phyloP scores from a whole-genome alignment of 2,113 vertebrate genomes.

The Grammomys dolichurus region DNA sequence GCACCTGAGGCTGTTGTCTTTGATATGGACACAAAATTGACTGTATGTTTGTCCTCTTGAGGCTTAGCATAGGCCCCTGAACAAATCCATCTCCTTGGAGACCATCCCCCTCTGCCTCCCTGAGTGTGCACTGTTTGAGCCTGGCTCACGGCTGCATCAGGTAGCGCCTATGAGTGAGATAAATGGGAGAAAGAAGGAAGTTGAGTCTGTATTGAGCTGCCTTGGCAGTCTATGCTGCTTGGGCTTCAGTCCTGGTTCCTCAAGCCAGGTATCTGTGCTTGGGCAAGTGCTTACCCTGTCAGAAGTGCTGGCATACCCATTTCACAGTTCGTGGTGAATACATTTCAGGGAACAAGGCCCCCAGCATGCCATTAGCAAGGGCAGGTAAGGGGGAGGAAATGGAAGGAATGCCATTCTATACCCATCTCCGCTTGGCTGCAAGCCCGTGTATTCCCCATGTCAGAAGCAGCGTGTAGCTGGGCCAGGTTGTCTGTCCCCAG shows the following conservation, averaged over 20 bases:
- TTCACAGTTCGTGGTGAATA: neutral
- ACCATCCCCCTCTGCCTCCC: no score
- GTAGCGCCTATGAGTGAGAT: fast-evolving
- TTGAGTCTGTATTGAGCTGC: neutral
- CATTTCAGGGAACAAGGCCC: neutral
- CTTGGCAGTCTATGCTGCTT: neutral
- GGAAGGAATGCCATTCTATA: neutral
- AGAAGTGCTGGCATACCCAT: neutral
- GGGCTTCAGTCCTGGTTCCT: neutral
- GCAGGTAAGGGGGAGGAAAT: no score
- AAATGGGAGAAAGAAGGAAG: fast-evolving
- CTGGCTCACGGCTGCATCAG: fast-evolving
- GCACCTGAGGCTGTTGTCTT: neutral
- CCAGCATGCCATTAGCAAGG: neutral
- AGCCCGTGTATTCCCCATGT: neutral
- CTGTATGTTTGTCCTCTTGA: no score
- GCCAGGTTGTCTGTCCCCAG: neutral
- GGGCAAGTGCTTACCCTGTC: neutral
- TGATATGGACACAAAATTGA: neutral
- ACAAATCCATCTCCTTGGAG: neutral
- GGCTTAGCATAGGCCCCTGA: neutral
- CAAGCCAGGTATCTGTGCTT: neutral
- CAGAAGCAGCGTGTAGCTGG: neutral
- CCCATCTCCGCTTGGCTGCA: neutral
- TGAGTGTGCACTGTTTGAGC: neutral